Evolutionary conservation across 2,113 vertebrate genomes (phyloP).

Genomic region (Ictidomys tridecemlineatus): DNA sequence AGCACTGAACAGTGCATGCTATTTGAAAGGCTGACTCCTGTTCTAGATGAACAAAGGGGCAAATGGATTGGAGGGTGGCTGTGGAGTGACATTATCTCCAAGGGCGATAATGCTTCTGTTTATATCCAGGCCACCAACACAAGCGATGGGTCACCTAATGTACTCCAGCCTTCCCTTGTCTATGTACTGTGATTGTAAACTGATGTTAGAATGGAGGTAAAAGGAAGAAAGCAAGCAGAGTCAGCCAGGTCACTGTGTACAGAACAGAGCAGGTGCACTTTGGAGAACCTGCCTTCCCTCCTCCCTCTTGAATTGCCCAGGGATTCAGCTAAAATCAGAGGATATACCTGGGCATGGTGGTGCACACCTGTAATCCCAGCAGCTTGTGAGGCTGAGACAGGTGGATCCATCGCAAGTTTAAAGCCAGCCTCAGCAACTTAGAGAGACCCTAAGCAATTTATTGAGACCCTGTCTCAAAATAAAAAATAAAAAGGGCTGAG

Average conservation of each 20-base stretch:
- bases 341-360: no score
- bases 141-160: accelerated
- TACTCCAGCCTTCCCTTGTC: neutral
- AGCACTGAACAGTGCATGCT: neutral
- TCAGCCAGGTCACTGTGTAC: neutral
- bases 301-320: neutral
- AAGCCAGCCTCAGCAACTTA: no score
- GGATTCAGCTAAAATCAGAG: neutral
- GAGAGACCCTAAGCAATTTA: no score
- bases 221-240: neutral
- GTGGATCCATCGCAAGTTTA: no score
- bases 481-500: no score
- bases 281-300: neutral
- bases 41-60: neutral
- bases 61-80: neutral
- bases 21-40: neutral
- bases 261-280: neutral
- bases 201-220: neutral
- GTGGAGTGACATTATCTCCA: neutral
- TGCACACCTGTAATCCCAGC: no score
- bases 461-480: no score
- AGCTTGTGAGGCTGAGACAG: no score
- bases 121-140: neutral
- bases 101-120: neutral
- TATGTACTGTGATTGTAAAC: neutral